phyloP scores from a whole-genome alignment of 2,113 vertebrate genomes.

The Misgurnus mizolepis region DNA sequence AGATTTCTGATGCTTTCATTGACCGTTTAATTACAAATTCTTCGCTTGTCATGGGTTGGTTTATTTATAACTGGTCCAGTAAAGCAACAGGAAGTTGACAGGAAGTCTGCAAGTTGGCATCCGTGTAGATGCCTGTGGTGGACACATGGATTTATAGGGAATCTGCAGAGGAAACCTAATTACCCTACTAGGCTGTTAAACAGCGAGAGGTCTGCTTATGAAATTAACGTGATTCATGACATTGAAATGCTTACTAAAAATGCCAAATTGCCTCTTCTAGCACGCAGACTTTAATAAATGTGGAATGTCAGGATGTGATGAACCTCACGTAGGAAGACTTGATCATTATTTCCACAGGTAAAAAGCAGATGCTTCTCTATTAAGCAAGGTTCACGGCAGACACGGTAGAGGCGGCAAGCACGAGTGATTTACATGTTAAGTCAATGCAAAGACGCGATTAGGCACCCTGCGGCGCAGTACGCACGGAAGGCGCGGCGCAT shows the following conservation, averaged over 20 bases:
- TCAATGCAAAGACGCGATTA: no score
- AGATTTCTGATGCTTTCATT: constrained; percentile 3
- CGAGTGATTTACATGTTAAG: no score
- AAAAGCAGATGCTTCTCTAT: not conserved
- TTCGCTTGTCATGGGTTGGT: constrained; percentile 51
- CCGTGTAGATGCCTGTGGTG: constrained; percentile 42
- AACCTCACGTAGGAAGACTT: not conserved
- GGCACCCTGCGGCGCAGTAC: no score
- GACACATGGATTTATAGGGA: constrained; percentile 52
- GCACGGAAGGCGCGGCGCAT: no score
- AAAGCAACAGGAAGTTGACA: constrained; percentile 43
- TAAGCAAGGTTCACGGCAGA: no score
- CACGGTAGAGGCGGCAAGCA: no score
- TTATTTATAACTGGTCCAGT: constrained; percentile 25
- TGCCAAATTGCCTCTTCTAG: constrained; percentile 4
- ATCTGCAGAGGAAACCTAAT: constrained; percentile 46
- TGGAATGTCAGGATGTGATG: constrained; percentile 26
- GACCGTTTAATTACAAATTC: constrained; percentile 19
- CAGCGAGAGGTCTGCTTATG: constrained; percentile 31
- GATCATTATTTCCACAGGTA: constrained; percentile 35
- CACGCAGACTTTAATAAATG: not conserved
- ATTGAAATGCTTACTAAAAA: not conserved
- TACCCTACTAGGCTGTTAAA: constrained; percentile 32
- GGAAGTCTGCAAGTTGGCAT: constrained; percentile 30
- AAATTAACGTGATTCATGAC: constrained; percentile 47